Percentiles rank a stretch among this genome's conserved stretches.
Conservation (phyloP, 2,888 invertebrate genomes). For the Acleris sparsana region DNA sequence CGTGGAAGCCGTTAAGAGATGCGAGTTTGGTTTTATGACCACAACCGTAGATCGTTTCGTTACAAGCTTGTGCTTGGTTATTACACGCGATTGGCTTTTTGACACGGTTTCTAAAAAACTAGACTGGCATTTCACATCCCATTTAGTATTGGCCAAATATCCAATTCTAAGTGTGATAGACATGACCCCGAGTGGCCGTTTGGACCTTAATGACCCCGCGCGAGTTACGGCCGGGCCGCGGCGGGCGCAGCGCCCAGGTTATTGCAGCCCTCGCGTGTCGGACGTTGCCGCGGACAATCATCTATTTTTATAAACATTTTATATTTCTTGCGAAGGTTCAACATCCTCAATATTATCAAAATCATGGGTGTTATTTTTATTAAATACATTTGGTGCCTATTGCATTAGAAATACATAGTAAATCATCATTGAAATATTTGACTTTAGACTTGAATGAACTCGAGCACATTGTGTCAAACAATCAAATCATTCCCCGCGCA, state of each 20-base stretch:
- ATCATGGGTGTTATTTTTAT: too few relatives aligned
- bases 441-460: background rate
- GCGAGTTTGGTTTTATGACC: too few relatives aligned
- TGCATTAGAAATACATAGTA: too few relatives aligned
- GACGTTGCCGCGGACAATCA: constrained; percentile 29
- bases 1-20: too few relatives aligned
- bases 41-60: background rate
- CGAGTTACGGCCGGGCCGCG: background rate
- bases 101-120: background rate
- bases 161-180: too few relatives aligned
- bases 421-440: background rate
- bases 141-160: too few relatives aligned
- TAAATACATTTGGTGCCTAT: too few relatives aligned
- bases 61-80: background rate
- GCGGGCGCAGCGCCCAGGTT: constrained; percentile 15
- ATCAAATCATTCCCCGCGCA: background rate
- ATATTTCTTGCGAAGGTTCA: background rate
- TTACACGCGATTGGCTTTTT: background rate
- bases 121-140: background rate
- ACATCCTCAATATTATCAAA: background rate
- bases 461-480: background rate
- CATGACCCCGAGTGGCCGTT: too few relatives aligned
- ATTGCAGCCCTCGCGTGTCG: constrained; percentile 19
- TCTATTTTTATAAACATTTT: constrained; percentile 1
- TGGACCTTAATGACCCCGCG: background rate